These are phyloP conservation scores for Syngnathus scovelli DNA, from an alignment of 2,113 vertebrate species.

Conservation along the genomic window DNA sequence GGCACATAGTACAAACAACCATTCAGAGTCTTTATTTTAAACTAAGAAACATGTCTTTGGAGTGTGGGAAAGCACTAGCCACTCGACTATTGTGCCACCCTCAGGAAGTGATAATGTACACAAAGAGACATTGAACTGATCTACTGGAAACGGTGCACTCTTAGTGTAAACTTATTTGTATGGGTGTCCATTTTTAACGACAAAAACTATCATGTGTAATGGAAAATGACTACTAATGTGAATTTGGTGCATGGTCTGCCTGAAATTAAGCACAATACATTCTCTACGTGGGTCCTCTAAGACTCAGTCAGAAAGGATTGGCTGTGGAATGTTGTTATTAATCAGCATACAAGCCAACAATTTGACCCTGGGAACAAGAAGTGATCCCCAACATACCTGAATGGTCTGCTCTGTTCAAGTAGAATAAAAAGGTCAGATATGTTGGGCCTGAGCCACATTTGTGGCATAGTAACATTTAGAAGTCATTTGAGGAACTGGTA, in stretches of 20 bases:
- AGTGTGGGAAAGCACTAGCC: too few relatives aligned
- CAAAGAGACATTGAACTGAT: too few relatives aligned
- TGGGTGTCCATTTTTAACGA: not conserved
- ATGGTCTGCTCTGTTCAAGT: not conserved
- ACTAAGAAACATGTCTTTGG: too few relatives aligned
- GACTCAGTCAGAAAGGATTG: not conserved
- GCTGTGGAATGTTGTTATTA: slow-evolving; percentile 1
- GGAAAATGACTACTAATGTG: not conserved
- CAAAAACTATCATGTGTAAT: not conserved
- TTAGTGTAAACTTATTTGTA: not conserved
- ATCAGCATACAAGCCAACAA: not conserved
- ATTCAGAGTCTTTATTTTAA: not conserved
- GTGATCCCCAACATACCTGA: not conserved
- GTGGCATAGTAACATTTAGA: not conserved
- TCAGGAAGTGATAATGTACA: too few relatives aligned
- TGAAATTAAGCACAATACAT: not conserved
- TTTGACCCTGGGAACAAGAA: not conserved
- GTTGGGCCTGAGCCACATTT: not conserved
- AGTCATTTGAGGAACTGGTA: not conserved
- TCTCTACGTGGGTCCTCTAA: not conserved
- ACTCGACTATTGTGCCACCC: too few relatives aligned
- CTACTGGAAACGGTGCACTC: too few relatives aligned
- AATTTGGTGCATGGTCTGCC: not conserved
- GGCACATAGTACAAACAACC: not conserved
- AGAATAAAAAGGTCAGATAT: not conserved